phyloP scores from a whole-genome alignment of 2,797 vertebrate species.

The Protosalanx chinensis region DNA sequence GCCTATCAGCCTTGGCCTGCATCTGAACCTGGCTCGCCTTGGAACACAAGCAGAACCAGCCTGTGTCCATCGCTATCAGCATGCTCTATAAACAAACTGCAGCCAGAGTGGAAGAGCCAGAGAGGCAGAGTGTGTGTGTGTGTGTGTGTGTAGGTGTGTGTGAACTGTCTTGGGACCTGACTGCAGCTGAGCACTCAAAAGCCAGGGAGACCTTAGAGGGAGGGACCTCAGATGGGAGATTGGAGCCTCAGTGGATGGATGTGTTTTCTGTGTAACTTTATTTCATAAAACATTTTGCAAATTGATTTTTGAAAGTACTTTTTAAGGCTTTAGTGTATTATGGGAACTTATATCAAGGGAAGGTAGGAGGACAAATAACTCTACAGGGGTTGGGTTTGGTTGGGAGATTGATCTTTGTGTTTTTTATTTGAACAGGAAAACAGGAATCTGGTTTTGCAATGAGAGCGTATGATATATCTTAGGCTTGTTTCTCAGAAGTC shows the following conservation, averaged over 20 bases:
- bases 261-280: no score
- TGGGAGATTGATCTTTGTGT: neutral
- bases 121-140: neutral
- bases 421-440: neutral
- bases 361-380: neutral
- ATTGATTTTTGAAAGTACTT: no score
- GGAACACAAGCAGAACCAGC: slow-evolving; percentile 33
- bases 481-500: neutral
- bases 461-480: neutral
- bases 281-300: no score
- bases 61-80: slow-evolving; percentile 41
- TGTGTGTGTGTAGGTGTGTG: no score
- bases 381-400: neutral
- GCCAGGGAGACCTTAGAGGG: no score
- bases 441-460: neutral
- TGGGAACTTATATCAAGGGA: neutral
- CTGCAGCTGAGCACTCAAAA: no score
- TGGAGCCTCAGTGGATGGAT: neutral
- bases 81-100: slow-evolving; percentile 47
- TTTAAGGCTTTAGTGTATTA: neutral
- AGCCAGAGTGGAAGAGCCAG: neutral
- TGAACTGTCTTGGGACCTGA: no score
- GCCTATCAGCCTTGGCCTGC: slow-evolving; percentile 36
- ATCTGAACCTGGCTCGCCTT: slow-evolving; percentile 32
- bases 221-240: neutral